A percentile compares a stretch with the other conserved stretches of the same genome.
Conservation (phyloP, 2,888 invertebrate genomes). For the Crossocerus cetratus region DNA sequence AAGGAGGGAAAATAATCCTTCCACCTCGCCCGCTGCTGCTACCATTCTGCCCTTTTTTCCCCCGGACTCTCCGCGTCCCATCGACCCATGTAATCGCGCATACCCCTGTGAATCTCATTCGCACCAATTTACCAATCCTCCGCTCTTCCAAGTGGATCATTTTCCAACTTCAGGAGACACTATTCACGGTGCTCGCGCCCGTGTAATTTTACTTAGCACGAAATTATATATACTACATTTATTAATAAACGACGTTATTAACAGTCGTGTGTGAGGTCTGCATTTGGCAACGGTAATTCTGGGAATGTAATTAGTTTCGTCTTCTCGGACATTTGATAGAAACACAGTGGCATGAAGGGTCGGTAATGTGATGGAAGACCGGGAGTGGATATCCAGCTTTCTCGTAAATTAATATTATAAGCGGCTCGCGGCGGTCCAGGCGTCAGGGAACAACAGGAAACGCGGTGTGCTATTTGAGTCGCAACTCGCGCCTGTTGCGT, state of each 20-base stretch:
- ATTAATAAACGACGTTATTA: no score
- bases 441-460: constrained; percentile 43
- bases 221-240: no score
- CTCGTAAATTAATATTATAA: constrained; percentile 28
- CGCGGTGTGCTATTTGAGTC: constrained; percentile 53
- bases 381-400: no score
- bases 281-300: no score
- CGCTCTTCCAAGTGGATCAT: no score
- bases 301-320: no score
- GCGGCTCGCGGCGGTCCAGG: constrained; percentile 30
- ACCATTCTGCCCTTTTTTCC: constrained; percentile 4
- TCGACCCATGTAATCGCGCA: not conserved
- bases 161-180: no score
- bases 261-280: no score
- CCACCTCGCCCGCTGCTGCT: not conserved
- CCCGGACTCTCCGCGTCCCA: constrained; percentile 5
- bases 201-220: not conserved
- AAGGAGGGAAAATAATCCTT: constrained; percentile 47
- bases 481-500: constrained; percentile 45
- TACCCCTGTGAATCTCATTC: constrained; percentile 27
- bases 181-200: not conserved
- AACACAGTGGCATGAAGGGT: no score
- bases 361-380: no score
- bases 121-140: not conserved
- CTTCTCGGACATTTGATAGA: no score